Evolutionary conservation across 2,888 invertebrate genomes (phyloP).

Genomic region (Synanthedon myopaeformis): DNA sequence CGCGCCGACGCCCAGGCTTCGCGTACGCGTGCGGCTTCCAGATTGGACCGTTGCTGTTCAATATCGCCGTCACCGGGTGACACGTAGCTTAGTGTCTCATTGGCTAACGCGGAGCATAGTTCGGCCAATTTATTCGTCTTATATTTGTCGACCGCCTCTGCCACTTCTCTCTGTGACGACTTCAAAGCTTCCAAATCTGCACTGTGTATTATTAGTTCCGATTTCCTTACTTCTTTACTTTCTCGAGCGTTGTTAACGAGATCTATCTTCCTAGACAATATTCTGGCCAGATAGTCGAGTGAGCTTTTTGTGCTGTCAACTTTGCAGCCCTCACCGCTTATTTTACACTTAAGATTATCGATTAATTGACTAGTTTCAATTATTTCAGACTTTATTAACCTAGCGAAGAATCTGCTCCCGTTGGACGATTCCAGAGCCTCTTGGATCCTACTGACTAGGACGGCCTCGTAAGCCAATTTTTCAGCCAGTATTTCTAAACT

Average conservation of each 20-base stretch:
- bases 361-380: slow-evolving; percentile 83
- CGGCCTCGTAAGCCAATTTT: slow-evolving; percentile 84
- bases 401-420: slow-evolving; percentile 69
- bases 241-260: slow-evolving; percentile 37
- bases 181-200: slow-evolving; percentile 64
- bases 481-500: slow-evolving; percentile 81
- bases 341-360: slow-evolving; percentile 76
- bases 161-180: slow-evolving; percentile 71
- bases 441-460: slow-evolving; percentile 76
- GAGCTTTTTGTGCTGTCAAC: slow-evolving; percentile 47
- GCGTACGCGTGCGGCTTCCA: slow-evolving; percentile 76
- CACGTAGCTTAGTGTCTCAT: slow-evolving; percentile 75
- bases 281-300: slow-evolving; percentile 80
- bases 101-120: slow-evolving; percentile 77
- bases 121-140: slow-evolving; percentile 77
- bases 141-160: slow-evolving; percentile 72
- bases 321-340: slow-evolving; percentile 67
- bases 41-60: slow-evolving; percentile 42
- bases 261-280: slow-evolving; percentile 79
- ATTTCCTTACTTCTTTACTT: slow-evolving; percentile 28
- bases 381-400: slow-evolving; percentile 76
- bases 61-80: slow-evolving; percentile 54
- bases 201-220: slow-evolving; percentile 50
- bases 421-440: slow-evolving; percentile 74
- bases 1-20: slow-evolving; percentile 82